phyloP scores from a whole-genome alignment of 2,797 vertebrate genomes.

The Harpagifer antarcticus region DNA sequence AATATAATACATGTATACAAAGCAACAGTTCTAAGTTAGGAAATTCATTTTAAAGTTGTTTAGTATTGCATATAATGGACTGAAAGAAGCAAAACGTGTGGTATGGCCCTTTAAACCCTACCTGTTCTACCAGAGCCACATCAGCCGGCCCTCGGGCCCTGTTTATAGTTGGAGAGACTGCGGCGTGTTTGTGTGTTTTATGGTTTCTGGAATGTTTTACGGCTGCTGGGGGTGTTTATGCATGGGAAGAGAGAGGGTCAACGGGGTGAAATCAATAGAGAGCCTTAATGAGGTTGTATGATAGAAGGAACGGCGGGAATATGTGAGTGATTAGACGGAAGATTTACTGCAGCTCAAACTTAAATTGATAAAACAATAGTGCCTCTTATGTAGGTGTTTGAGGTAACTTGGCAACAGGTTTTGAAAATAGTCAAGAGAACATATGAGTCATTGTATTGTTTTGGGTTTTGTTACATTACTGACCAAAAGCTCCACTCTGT shows the following conservation, averaged over 20 bases:
- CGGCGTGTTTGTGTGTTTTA: conserved; percentile 60
- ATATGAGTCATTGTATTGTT: conserved; percentile 3
- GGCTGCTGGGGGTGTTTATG: conserved; percentile 64
- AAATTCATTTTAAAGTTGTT: background rate
- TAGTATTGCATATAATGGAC: background rate
- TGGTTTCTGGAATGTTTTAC: conserved; percentile 64
- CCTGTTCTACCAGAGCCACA: conserved; percentile 31
- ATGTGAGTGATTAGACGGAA: conserved; percentile 34
- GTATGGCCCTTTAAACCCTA: conserved; percentile 15
- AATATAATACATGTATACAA: background rate
- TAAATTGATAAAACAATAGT: conserved; percentile 8
- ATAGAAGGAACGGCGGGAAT: conserved; percentile 45
- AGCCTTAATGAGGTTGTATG: conserved; percentile 80
- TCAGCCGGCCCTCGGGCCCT: background rate
- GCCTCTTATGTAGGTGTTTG: conserved; percentile 30
- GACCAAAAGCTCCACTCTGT: conserved; percentile 4
- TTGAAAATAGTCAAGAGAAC: conserved; percentile 20
- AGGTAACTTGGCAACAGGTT: conserved; percentile 46
- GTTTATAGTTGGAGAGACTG: conserved; percentile 52
- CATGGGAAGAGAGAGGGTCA: conserved; percentile 63
- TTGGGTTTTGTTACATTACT: background rate
- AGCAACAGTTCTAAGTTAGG: background rate
- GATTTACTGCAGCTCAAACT: conserved; percentile 27
- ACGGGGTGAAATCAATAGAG: conserved; percentile 78
- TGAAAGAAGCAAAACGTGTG: background rate